phyloP scores from a whole-genome alignment of 2,888 invertebrate species.

The Zeuzera pyrina region DNA sequence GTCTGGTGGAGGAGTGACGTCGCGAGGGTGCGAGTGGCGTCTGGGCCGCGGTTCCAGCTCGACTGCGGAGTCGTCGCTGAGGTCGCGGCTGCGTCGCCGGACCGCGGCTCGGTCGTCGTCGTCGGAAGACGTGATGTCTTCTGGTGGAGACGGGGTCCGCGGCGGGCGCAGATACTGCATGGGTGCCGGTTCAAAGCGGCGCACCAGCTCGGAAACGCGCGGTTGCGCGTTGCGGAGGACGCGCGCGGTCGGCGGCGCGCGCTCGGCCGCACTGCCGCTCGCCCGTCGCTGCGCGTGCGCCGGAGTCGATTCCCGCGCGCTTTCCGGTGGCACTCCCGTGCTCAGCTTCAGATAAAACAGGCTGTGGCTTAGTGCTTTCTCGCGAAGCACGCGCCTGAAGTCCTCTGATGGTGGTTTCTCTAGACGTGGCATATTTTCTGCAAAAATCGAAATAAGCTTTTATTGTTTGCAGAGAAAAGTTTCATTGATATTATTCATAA shows the following conservation, averaged over 20 bases:
- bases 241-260: constrained; percentile 53
- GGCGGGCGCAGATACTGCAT: constrained; percentile 67
- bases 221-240: constrained; percentile 49
- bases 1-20: constrained; percentile 52
- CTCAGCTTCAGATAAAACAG: constrained; percentile 63
- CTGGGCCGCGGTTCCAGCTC: constrained; percentile 63
- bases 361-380: constrained; percentile 66
- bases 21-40: constrained; percentile 56
- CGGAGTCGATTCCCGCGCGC: constrained; percentile 25
- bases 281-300: constrained; percentile 24
- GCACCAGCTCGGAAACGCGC: constrained; percentile 55
- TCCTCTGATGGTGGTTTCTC: constrained; percentile 54
- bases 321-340: constrained; percentile 37
- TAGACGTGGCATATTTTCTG: constrained; percentile 51
- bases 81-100: constrained; percentile 56
- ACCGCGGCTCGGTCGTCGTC: constrained; percentile 65
- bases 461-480: constrained; percentile 7
- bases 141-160: constrained; percentile 48
- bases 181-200: constrained; percentile 56
- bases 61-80: constrained; percentile 71
- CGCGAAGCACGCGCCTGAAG: constrained; percentile 61
- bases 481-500: constrained; percentile 6
- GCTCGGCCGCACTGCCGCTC: constrained; percentile 45
- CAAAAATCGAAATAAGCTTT: constrained; percentile 14
- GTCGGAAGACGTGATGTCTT: constrained; percentile 62